A percentile compares a stretch with the other conserved stretches of the same genome.
Evolutionary conservation across 2,888 invertebrate species (phyloP).

Genomic region (Tyria jacobaeae): DNA sequence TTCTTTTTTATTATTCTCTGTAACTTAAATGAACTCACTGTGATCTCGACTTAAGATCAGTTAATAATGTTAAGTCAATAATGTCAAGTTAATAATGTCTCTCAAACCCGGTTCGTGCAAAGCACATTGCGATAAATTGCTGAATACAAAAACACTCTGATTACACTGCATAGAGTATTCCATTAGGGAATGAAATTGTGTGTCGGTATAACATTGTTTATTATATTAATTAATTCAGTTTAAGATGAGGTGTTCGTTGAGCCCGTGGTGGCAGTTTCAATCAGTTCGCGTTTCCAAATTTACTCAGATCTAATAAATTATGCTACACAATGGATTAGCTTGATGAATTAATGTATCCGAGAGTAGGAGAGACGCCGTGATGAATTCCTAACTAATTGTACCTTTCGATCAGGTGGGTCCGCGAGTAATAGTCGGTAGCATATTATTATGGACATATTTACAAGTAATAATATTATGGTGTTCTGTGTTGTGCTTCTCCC

Average conservation of each 20-base stretch:
- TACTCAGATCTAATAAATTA: slow-evolving; percentile 57
- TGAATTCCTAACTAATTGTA: slow-evolving; percentile 53
- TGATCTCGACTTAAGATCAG: slow-evolving; percentile 2
- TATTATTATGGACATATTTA: neutral
- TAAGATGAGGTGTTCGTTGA: slow-evolving; percentile 28
- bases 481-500: neutral
- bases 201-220: slow-evolving; percentile 42
- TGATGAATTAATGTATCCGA: slow-evolving; percentile 57
- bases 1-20: slow-evolving; percentile 9
- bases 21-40: slow-evolving; percentile 8
- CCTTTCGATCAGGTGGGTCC: slow-evolving; percentile 15
- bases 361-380: slow-evolving; percentile 37
- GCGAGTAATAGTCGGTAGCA: neutral
- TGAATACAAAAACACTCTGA: slow-evolving; percentile 19
- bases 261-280: slow-evolving; percentile 43
- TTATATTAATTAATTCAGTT: slow-evolving; percentile 48
- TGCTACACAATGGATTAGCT: slow-evolving; percentile 55
- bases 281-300: slow-evolving; percentile 50
- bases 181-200: slow-evolving; percentile 32
- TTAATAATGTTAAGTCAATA: slow-evolving; percentile 1
- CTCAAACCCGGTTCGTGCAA: slow-evolving; percentile 2
- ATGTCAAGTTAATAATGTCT: slow-evolving; percentile 7
- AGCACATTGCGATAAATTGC: slow-evolving; percentile 5
- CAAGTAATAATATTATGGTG: neutral
- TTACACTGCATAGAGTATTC: slow-evolving; percentile 29